Base-by-base conservation (phyloP, 2,888 invertebrate species). In the Phasia obesa region DNA sequence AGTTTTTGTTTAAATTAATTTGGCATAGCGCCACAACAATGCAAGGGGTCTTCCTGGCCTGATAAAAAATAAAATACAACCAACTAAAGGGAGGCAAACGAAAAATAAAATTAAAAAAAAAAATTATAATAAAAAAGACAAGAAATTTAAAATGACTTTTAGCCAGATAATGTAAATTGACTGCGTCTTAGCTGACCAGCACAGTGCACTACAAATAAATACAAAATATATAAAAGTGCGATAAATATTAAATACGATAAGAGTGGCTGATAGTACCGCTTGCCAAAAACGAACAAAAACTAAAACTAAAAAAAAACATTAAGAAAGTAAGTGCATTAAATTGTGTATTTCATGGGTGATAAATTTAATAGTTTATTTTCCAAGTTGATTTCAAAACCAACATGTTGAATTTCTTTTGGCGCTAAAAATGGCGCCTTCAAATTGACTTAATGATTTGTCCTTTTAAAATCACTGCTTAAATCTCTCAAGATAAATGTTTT, bases 401-500 rank as follows among this genome's bases (percentile, higher is more conserved):
- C 81, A 84, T 87, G 73, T 76, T 25, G 53, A 60, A 51, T 77
- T 17, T 86, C 65, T 86, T 86, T 86, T 87, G 88, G 88, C 89
- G 88, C 88, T 85, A 86, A 83, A 87, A 86, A 86, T 86, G 89
- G 88, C 88, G 88, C 88, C 88, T 69, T 23, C 31, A 67, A 70
- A 78, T 59, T 70, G 69, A 42, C 25, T 71, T 44, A 60, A 62
- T 21, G 67, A 69, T 53, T 60, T 60, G 51, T 62, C 53, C 62
- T 53, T 42, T n/a, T 42, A 7, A 23, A 67, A 65, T 79, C 59
- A 17, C 19, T 4, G 55, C 35, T 53, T 6, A 53, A 64, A 69
- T 64, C 53, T 70, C 17, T 47, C n/a, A 53, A 74, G 76, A 80
- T 84, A 80, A 84, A 73, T 80, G 80, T 76, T 80, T 55, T 25